A percentile compares a stretch with the other conserved stretches of the same genome.
Conservation (phyloP, 2,113 vertebrate species). For the Gallinago undulata region DNA sequence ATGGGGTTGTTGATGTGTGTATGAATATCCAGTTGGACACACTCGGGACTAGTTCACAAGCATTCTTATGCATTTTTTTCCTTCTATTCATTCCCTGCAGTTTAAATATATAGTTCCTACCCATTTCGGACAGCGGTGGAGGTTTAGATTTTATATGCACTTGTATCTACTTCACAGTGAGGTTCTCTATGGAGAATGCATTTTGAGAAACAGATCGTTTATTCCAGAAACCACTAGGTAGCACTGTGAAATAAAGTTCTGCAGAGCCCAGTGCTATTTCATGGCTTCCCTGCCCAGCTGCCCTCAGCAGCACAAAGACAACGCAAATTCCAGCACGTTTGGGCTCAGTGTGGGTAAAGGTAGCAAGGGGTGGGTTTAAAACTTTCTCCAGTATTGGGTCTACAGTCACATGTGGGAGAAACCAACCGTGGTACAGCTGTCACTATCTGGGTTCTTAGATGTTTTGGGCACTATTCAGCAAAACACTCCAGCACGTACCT, state of each 20-base stretch:
- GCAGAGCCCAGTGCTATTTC: background rate
- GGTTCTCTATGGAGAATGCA: background rate
- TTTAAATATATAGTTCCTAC: background rate
- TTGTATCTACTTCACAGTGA: fast-evolving
- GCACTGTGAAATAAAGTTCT: conserved; percentile 65
- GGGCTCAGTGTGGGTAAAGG: fast-evolving
- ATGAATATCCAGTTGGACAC: background rate
- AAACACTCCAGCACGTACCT: background rate
- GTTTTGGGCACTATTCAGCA: background rate
- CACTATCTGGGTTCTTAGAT: too few relatives aligned
- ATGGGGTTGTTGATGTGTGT: background rate
- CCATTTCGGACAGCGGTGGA: background rate
- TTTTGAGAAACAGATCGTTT: background rate
- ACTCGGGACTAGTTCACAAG: background rate
- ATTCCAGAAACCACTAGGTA: conserved; percentile 58
- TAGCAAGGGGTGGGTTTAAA: background rate
- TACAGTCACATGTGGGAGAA: background rate
- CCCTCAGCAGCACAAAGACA: background rate
- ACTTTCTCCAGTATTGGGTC: background rate
- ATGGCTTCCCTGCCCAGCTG: background rate
- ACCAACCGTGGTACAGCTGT: fast-evolving
- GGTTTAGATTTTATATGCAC: background rate
- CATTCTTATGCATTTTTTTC: fast-evolving
- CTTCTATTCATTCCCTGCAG: fast-evolving
- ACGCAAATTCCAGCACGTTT: fast-evolving